A percentile compares a stretch with the other conserved stretches of the same genome.
Conservation (phyloP, 2,113 vertebrate species). For the Lichenostomus cassidix region DNA sequence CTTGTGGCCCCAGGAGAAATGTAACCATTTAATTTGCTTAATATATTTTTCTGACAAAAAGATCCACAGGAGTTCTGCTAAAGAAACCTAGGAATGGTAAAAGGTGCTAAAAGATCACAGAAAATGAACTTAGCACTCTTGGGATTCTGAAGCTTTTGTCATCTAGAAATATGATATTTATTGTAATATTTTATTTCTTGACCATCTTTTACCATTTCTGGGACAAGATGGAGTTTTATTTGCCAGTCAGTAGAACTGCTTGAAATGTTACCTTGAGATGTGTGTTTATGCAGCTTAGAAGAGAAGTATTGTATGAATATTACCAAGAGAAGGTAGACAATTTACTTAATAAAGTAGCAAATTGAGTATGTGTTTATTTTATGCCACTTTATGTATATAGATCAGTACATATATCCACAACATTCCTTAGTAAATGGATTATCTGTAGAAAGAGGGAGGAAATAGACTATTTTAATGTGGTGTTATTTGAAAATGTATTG, state of each 20-base stretch:
- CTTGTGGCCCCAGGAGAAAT: conserved; percentile 32
- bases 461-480: not conserved
- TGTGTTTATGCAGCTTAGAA: not conserved
- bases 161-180: not conserved
- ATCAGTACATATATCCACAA: not conserved
- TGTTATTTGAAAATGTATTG: not conserved
- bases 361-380: not conserved
- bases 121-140: not conserved
- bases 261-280: accelerated
- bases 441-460: not conserved
- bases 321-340: not conserved
- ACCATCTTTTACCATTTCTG: not conserved
- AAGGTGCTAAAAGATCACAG: not conserved
- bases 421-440: not conserved
- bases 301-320: not conserved
- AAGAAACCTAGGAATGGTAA: not conserved
- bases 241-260: not conserved
- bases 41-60: conserved; percentile 9
- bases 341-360: not conserved
- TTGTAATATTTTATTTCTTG: not conserved
- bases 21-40: not conserved
- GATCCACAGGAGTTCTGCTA: not conserved
- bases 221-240: not conserved
- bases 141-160: not conserved
- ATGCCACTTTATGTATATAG: not conserved